Evolutionary conservation across 1,140 invertebrate species (phyloP), one percentile per base, ranked within the genome.

Genomic region (Hydropsyche tenuis): DNA sequence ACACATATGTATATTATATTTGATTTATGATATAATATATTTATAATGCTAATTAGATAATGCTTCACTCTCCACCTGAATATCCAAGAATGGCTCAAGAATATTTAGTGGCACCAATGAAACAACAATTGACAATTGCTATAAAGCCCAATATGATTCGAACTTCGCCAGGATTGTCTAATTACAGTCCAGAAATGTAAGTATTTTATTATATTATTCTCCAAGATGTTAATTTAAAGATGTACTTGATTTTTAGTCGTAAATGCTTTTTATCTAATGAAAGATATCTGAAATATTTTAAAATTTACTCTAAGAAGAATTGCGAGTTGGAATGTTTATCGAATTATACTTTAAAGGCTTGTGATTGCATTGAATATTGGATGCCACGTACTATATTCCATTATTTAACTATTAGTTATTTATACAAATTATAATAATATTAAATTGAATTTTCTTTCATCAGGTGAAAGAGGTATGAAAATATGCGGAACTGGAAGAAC

Each of bases 331-430:
- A 91, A 79, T 91, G 90, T 75, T 81, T 90, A 74, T 86, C 89
- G 0, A 90, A 90, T 78, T 89, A 86, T 69, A 90, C 89, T 0
- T 80, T 84, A 7, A 66, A 79, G n/a, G 78, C 81, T 11, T 90
- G 89, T 74, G 73, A 83, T 1, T 91, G 90, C 69, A 88, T 90
- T 1, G 86, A 88, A 69, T 87, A 88, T 75, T 89, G 87, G 64
- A 88, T 91, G 88, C 89, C 89, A 73, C 87, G 90, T n/a, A n/a
- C n/a, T n/a, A n/a, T 91, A 84, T 83, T n/a, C n/a, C n/a, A n/a
- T n/a, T n/a, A n/a, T n/a, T n/a, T n/a, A n/a, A n/a, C n/a, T n/a
- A n/a, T n/a, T n/a, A n/a, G n/a, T n/a, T n/a, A n/a, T n/a, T n/a
- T n/a, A n/a, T n/a, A n/a, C n/a, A n/a, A n/a, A n/a, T n/a, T n/a